A percentile compares a stretch with the other conserved stretches of the same genome.
Evolutionary conservation across 64 coral and sea anemone species (phyloP).

Genomic region (Platygyra sinensis): DNA sequence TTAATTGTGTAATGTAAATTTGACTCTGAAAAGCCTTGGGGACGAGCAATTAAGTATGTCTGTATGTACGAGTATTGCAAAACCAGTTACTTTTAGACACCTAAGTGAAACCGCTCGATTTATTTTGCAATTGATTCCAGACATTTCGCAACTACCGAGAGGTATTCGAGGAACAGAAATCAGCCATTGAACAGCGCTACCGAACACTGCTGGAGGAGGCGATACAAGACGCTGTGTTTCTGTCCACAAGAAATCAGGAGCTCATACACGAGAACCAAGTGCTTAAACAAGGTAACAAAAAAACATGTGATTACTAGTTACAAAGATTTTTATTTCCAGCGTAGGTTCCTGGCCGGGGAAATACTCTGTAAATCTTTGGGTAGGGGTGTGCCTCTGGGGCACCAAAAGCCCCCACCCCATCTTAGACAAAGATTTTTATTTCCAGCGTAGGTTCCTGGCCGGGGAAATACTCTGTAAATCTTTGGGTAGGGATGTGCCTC

Average conservation of each 20-base stretch:
- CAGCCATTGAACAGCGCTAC: constrained; percentile 96
- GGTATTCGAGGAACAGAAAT: constrained; percentile 98
- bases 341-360: not conserved
- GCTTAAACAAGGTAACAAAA: constrained; percentile 75
- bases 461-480: too few relatives aligned
- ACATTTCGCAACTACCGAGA: constrained; percentile 98
- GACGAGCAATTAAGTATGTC: too few relatives aligned
- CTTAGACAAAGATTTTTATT: not conserved
- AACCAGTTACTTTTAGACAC: too few relatives aligned
- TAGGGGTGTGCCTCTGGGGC: too few relatives aligned
- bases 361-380: too few relatives aligned
- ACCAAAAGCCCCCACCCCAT: too few relatives aligned
- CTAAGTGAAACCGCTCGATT: not conserved
- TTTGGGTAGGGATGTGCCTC: too few relatives aligned
- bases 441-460: not conserved
- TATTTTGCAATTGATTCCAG: constrained; percentile 36
- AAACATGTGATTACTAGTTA: not conserved
- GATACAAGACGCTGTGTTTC: constrained; percentile 97
- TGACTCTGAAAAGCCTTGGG: too few relatives aligned
- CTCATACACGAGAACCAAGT: constrained; percentile 92
- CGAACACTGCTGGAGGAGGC: constrained; percentile 93
- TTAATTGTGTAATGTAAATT: too few relatives aligned
- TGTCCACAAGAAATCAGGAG: constrained; percentile 95
- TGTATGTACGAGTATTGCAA: too few relatives aligned
- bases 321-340: not conserved